phyloP scores from a whole-genome alignment of 2,797 vertebrate genomes.

The Hydrolagus colliei region DNA sequence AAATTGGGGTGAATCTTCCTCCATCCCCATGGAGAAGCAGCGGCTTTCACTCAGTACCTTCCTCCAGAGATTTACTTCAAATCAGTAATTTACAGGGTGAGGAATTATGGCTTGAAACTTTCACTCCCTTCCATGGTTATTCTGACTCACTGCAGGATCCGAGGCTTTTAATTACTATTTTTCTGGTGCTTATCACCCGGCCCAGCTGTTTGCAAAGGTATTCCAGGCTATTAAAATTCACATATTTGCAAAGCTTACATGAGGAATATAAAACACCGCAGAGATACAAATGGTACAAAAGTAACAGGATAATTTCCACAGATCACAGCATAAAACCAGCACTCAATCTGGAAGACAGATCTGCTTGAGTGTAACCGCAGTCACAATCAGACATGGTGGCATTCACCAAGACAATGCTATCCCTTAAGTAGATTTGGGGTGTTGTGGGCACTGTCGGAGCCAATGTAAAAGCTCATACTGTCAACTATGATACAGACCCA shows the following conservation, averaged over 20 bases:
- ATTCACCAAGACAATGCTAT: background rate
- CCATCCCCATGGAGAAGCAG: background rate
- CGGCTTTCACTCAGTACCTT: background rate
- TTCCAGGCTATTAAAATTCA: background rate
- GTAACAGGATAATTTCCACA: background rate
- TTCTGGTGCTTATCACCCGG: background rate
- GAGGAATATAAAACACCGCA: background rate
- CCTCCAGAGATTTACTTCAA: background rate
- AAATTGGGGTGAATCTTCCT: too few relatives aligned
- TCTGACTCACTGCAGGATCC: background rate
- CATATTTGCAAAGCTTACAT: conserved; percentile 5
- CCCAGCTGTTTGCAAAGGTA: background rate
- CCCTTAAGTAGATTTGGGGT: background rate
- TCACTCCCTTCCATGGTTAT: background rate
- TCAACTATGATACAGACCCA: conserved; percentile 9
- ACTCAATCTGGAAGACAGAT: conserved; percentile 21
- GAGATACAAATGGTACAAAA: background rate
- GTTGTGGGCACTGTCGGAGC: conserved; percentile 13
- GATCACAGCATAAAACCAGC: conserved; percentile 24
- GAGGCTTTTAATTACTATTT: background rate
- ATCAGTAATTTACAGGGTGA: background rate
- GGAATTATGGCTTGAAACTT: background rate
- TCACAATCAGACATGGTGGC: conserved; percentile 13
- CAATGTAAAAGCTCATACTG: conserved; percentile 14
- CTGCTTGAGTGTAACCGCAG: background rate